Conservation (phyloP, 2,797 vertebrate species). For the Tamandua tetradactyla region DNA sequence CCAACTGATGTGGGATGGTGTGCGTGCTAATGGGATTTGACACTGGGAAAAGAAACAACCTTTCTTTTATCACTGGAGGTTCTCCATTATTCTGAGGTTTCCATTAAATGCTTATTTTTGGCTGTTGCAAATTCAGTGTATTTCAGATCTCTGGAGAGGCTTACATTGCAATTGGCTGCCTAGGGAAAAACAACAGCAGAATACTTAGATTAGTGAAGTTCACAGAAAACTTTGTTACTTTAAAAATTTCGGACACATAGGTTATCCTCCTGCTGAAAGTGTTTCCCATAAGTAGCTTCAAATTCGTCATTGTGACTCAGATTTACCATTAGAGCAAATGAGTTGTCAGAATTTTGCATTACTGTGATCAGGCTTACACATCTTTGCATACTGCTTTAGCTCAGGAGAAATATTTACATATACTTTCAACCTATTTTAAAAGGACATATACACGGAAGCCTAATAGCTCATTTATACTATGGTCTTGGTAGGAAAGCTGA, state of each 20-base stretch:
- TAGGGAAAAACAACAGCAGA: background rate
- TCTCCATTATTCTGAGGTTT: background rate
- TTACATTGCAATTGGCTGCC: background rate
- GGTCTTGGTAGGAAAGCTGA: conserved; percentile 40
- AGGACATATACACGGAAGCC: background rate
- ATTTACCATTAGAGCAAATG: conserved; percentile 53
- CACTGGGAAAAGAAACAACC: background rate
- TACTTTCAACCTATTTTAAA: conserved; percentile 58
- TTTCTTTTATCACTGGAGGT: background rate
- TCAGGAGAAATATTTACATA: conserved; percentile 63
- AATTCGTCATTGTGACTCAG: conserved; percentile 49
- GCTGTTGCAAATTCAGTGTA: background rate
- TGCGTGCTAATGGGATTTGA: conserved; percentile 11
- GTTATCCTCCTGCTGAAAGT: background rate
- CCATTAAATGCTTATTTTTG: background rate
- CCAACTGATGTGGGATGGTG: background rate
- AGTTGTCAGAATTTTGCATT: conserved; percentile 70
- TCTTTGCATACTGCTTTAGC: conserved; percentile 51
- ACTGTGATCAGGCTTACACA: conserved; percentile 57
- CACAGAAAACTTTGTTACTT: conserved; percentile 15
- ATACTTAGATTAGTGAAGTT: background rate
- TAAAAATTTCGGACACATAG: background rate
- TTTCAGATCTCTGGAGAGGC: conserved; percentile 13
- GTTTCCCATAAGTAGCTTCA: conserved; percentile 20
- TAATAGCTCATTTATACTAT: conserved; percentile 58